Percentiles rank a stretch among this genome's conserved stretches.
These are phyloP conservation scores for Lagopus muta DNA, from an alignment of 2,113 vertebrate genomes.

Conservation along the genomic window DNA sequence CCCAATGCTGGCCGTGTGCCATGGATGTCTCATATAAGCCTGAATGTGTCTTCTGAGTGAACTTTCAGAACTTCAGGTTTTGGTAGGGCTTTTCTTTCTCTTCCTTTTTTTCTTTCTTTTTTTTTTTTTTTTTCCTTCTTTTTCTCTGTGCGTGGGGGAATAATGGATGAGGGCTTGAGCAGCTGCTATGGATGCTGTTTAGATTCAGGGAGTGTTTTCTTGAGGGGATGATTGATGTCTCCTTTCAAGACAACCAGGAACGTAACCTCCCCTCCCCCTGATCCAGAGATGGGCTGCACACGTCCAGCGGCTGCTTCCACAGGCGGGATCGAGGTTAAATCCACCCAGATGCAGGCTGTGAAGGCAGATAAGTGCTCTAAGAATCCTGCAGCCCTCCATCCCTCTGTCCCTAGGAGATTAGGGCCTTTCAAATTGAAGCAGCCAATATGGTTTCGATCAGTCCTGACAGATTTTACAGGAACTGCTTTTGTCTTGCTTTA, in stretches of 20 bases:
- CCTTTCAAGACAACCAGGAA: conserved; percentile 20
- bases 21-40: accelerated
- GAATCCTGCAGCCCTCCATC: not conserved
- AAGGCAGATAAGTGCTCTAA: not conserved
- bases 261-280: not conserved
- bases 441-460: conserved; percentile 46
- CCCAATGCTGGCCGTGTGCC: not conserved
- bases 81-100: not conserved
- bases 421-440: conserved; percentile 12
- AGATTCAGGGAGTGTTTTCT: not conserved
- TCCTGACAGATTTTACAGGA: conserved; percentile 10
- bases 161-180: not conserved
- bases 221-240: conserved; percentile 27
- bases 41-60: not conserved
- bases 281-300: not conserved
- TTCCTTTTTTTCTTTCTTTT: not conserved
- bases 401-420: not conserved
- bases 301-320: not conserved
- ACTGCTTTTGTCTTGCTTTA: conserved; percentile 17
- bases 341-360: not conserved
- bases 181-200: conserved; percentile 1
- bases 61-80: not conserved
- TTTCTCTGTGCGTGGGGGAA: not conserved
- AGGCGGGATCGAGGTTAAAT: not conserved
- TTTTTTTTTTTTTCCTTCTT: not conserved